Conservation (phyloP, 2,113 vertebrate species). For the Labeo rohita region DNA sequence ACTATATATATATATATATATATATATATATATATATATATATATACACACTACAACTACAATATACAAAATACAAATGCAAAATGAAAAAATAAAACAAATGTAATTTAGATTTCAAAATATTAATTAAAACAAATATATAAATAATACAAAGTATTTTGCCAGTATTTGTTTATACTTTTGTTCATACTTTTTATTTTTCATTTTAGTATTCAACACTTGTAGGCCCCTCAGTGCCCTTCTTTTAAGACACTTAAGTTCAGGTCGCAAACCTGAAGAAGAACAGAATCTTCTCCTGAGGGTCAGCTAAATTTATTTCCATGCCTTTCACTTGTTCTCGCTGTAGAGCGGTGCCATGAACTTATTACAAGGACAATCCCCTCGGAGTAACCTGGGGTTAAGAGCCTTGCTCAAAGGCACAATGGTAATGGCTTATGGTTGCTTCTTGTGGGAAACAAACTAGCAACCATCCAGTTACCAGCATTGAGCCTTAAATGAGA, state of each 20-base stretch:
- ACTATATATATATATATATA: too few species aligned
- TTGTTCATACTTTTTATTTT: not conserved
- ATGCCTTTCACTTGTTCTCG: not conserved
- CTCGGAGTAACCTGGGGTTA: not conserved
- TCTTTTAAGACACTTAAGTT: not conserved
- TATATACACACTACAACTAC: too few species aligned
- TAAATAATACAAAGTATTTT: not conserved
- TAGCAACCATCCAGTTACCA: not conserved
- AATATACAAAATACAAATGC: too few species aligned
- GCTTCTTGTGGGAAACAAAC: not conserved
- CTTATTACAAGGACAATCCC: constrained; percentile 6
- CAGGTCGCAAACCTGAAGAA: not conserved
- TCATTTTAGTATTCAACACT: not conserved
- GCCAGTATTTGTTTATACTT: not conserved
- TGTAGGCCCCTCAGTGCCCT: not conserved
- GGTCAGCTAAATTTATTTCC: not conserved
- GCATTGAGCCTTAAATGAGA: not conserved
- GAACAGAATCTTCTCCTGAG: not conserved
- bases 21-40: too few species aligned
- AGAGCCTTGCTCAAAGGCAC: not conserved
- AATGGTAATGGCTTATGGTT: not conserved
- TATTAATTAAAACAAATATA: not conserved
- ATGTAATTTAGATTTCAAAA: too few species aligned
- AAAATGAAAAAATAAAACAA: too few species aligned
- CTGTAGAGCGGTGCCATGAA: not conserved